These are phyloP conservation scores for Bolinopsis microptera DNA, from an alignment of 37 sponge, comb jelly and placozoan genomes.

Conservation along the genomic window DNA sequence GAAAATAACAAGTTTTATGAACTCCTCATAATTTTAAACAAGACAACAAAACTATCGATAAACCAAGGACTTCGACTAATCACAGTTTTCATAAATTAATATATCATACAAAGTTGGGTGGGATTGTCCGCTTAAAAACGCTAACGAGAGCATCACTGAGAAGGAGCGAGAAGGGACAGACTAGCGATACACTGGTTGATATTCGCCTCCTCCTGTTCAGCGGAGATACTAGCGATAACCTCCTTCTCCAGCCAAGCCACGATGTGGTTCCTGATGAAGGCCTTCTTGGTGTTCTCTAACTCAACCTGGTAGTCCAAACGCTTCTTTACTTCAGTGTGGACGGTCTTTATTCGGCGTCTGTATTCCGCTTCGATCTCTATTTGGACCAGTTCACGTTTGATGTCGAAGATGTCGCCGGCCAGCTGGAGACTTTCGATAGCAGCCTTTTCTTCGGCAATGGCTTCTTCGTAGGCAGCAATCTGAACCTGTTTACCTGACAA, in stretches of 20 bases:
- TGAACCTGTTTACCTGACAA: conserved; percentile 52
- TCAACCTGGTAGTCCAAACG: conserved; percentile 62
- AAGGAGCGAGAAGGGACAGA: conserved; percentile 8
- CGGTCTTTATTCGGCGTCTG: conserved; percentile 15
- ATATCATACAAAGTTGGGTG: neutral
- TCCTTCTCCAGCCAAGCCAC: conserved; percentile 52
- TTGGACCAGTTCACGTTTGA: conserved; percentile 34
- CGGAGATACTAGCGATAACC: conserved; percentile 46
- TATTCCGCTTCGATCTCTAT: conserved; percentile 57
- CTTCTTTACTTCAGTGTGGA: conserved; percentile 53
- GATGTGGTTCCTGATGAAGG: conserved; percentile 62
- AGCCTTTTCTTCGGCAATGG: conserved; percentile 46
- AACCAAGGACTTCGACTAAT: neutral
- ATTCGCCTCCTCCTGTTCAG: conserved; percentile 56
- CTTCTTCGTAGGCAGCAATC: conserved; percentile 35
- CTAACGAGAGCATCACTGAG: conserved; percentile 18
- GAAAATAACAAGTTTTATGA: no score
- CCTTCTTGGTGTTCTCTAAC: conserved; percentile 63
- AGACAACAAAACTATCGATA: neutral
- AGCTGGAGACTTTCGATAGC: neutral
- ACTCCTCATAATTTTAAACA: neutral
- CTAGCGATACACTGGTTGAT: conserved; percentile 66
- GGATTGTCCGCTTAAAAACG: neutral
- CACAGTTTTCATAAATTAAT: neutral
- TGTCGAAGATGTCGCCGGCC: conserved; percentile 56